These are phyloP conservation scores for Smittia sp. DNA, from an alignment of 2,888 invertebrate genomes.

Conservation along the genomic window DNA sequence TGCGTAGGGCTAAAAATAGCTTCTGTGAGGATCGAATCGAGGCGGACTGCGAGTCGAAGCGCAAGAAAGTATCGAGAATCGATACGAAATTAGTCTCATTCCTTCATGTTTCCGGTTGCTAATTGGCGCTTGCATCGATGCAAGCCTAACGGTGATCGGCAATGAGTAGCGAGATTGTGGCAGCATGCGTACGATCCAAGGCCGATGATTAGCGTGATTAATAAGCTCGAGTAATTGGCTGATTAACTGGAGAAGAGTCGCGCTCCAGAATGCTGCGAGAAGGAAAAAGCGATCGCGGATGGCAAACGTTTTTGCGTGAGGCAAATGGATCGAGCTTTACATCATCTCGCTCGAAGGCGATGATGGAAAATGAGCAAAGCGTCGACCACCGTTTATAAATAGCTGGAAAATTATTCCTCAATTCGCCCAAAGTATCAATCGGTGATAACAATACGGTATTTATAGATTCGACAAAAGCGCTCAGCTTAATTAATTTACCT, in stretches of 20 bases:
- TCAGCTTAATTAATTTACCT: neutral
- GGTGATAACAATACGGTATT: neutral
- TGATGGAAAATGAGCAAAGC: slow-evolving; percentile 1
- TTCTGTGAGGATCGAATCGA: neutral
- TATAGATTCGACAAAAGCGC: neutral
- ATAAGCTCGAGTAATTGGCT: neutral
- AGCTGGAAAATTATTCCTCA: neutral
- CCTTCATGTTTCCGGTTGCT: neutral
- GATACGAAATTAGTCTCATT: neutral
- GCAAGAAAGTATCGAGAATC: neutral
- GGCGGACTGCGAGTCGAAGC: neutral
- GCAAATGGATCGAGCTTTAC: neutral
- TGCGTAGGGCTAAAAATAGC: slow-evolving; percentile 3
- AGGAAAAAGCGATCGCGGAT: too few relatives aligned
- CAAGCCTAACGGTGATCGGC: neutral
- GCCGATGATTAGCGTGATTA: neutral
- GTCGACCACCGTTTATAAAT: neutral
- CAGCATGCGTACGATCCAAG: neutral
- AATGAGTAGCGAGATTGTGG: neutral
- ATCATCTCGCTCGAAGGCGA: neutral
- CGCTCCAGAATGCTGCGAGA: too few relatives aligned
- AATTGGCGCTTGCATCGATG: neutral
- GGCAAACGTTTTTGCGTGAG: too few relatives aligned
- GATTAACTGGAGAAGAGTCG: too few relatives aligned
- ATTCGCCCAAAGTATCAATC: neutral